Base-by-base conservation (phyloP, 2,888 invertebrate species). In the Mimachlamys varia region DNA sequence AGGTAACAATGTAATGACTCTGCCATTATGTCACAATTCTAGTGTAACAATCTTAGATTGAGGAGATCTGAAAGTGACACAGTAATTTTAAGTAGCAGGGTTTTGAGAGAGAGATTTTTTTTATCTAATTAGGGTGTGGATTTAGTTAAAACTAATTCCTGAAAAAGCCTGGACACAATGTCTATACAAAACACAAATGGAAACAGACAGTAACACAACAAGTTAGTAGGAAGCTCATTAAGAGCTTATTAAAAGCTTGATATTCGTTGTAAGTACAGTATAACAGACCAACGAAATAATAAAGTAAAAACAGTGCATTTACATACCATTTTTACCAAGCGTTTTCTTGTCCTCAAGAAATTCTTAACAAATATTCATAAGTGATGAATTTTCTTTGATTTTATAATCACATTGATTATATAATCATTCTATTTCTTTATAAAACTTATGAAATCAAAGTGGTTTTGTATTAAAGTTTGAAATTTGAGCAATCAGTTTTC, bases 291-390 rank as follows among this genome's bases (percentile, higher is more conserved):
- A 76, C 19, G 33, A 4, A 76, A 12, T 27, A 76, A 76, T 76
- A 76, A 27, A 10, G 27, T 7, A 19, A 10, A 10, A 76, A 76
- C 33, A 33, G 33, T 33, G 33, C 76, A 76, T 76, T 27, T 76
- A 76, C 76, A 76, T 76, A 76, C 76, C 76, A 0, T 76, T 76
- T 27, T 76, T 76, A 76, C 33, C 33, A 76, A 76, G 76, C 27
- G 27, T 33, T 7, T 33, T 76, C 76, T 76, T 4, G 27, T 76
- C 76, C 76, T 76, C 76, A 33, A 76, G 22, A 7, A 22, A 76
- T 76, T 76, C 76, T 76, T 76, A 76, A 33, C 13, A 76, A 76
- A 76, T 76, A 76, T 76, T 76, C 15, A 15, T 27, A 33, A 27
- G 17, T 33, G 76, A 76, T 76, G 27, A 76, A 76, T 62, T n/a